These are phyloP conservation scores for Drosophila kohkoa DNA, from an alignment of 1,140 invertebrate species.

Conservation along the genomic window DNA sequence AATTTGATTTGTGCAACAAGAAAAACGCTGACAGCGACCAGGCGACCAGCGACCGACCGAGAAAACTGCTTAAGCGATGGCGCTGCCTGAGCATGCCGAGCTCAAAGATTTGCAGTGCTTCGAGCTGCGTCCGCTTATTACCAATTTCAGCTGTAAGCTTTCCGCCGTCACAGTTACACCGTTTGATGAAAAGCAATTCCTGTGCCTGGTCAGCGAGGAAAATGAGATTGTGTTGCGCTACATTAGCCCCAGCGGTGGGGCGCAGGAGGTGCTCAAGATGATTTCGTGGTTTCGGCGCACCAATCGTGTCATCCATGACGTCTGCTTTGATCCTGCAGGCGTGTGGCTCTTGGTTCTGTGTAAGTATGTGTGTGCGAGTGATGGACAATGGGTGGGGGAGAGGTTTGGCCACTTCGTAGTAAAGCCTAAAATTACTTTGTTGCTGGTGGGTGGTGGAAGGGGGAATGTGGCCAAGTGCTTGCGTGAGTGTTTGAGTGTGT, in stretches of 20 bases:
- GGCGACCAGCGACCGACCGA: slow-evolving; percentile 26
- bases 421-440: slow-evolving; percentile 67
- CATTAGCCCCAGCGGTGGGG: slow-evolving; percentile 70
- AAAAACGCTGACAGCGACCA: slow-evolving; percentile 40
- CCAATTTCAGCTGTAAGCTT: slow-evolving; percentile 83
- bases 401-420: slow-evolving; percentile 32
- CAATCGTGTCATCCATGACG: slow-evolving; percentile 87
- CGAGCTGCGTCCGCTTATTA: slow-evolving; percentile 77
- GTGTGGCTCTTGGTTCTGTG: slow-evolving; percentile 89
- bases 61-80: slow-evolving; percentile 52
- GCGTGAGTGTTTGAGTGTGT: slow-evolving; percentile 16
- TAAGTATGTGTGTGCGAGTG: slow-evolving; percentile 70
- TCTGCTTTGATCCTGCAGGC: slow-evolving; percentile 90
- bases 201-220: slow-evolving; percentile 80
- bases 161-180: slow-evolving; percentile 71
- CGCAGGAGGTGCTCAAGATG: slow-evolving; percentile 87
- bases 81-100: slow-evolving; percentile 63
- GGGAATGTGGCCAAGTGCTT: not conserved
- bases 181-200: slow-evolving; percentile 75
- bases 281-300: slow-evolving; percentile 89
- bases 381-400: not conserved
- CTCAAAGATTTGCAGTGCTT: slow-evolving; percentile 76
- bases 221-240: slow-evolving; percentile 84
- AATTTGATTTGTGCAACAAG: slow-evolving; percentile 53
- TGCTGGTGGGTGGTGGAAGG: slow-evolving; percentile 25